Base-by-base conservation (phyloP, 2,797 vertebrate genomes). In the Mycteria americana region DNA sequence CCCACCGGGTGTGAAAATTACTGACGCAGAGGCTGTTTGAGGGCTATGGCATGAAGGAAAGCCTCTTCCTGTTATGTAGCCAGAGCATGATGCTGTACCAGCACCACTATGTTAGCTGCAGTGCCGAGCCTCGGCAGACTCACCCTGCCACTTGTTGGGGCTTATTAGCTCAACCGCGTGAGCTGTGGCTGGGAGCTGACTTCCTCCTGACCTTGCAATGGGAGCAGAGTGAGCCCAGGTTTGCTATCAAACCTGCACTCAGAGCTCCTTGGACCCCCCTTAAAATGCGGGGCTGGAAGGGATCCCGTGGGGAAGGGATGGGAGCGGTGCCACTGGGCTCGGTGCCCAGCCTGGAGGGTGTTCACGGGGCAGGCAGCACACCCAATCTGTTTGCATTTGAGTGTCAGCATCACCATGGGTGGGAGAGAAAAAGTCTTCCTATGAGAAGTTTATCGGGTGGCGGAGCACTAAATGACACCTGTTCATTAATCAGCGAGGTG, bases 401-500 rank as follows among this genome's bases (percentile, higher is more conserved):
- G 33, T 1, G 2, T 79, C 69, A 59, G 51, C 54, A 59, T 60
- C 1, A 0, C 75, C 51, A 80, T 37, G 50, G 63, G 46, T 93
- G 94, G 64, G 89, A 85, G 51, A 89, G 77, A 33, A 56, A 1
- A 54, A 68, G 13, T 35, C 69, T 90, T 94, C 91, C 54, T 46
- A 7, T 13, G 76, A 76, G 46, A 19, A 45, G 23, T 89, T 93
- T 89, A 76, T 83, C 1, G 18, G 57, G 39, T 78, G 79, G 73
- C 89, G 82, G 87, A 92, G 79, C n/a, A 39, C 85, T 67, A 50
- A 88, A 53, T 45, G 92, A 84, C 67, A 73, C 56, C 33, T 60
- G 28, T 27, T 95, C 17, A 10, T 89, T 91, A 93, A 93, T 93
- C 82, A 92, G 81, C 3, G 3, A 88, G 88, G 79, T 74, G 89